Base-by-base conservation (phyloP, 2,797 vertebrate genomes). In the Staurois parvus region DNA sequence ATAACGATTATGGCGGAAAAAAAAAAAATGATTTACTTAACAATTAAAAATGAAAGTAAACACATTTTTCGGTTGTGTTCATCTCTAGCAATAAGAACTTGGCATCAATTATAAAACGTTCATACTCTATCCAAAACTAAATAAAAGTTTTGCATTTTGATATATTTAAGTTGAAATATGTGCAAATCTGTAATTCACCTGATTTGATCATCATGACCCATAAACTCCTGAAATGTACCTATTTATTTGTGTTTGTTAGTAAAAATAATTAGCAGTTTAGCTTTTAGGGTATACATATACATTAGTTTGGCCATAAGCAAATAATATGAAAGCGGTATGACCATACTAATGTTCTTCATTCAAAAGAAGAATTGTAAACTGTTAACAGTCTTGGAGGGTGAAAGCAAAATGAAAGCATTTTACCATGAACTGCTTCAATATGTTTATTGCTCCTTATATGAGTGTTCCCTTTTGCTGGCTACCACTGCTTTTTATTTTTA, bases 401-500 rank as follows among this genome's bases (percentile, higher is more conserved):
- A 69, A 68, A 73, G 32, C 26, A 62, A 69, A 79, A 48, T 29
- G 21, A 37, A 72, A 72, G 24, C 12, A 30, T 40, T 77, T 72
- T 24, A 29, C 13, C 67, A 73, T 78, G 80, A 87, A 83, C 68
- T 67, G 42, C 73, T 87, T 56, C 59, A 83, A 48, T 75, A 75
- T 52, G 85, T 87, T 74, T 30, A 76, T 59, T 86, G 56, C 69
- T 52, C 78, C 59, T 73, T 37, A 45, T 87, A 59, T 79, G 70
- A 74, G 32, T 69, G 32, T 66, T 83, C 48, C 42, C 85, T 68
- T 42, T 79, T 68, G 42, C 34, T 62, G 48, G 69, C 26, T 74
- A 59, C 42, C 59, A 56, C 85, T 87, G 85, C 52, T 78, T 62
- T 83, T 79, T 87, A 72, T 87, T 86, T 73, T 79, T 87, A 87